A percentile compares a stretch with the other conserved stretches of the same genome.
These are phyloP conservation scores for Synaphobranchus kaupii DNA, from an alignment of 2,797 vertebrate genomes.

Conservation along the genomic window DNA sequence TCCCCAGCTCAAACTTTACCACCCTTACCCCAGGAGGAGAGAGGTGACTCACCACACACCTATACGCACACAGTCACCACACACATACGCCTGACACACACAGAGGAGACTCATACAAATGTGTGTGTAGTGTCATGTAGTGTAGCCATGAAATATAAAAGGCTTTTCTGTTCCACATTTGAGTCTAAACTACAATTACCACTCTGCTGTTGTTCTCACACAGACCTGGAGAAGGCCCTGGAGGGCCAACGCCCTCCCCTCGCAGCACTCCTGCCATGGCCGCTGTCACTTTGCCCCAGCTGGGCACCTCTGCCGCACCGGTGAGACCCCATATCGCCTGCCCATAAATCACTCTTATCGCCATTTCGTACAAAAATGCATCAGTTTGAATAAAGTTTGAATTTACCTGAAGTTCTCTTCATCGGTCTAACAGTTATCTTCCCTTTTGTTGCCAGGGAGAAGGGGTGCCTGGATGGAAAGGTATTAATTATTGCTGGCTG, in stretches of 20 bases:
- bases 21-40: conserved; percentile 30
- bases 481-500: conserved; percentile 57
- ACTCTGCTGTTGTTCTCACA: background rate
- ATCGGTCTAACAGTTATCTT: conserved; percentile 1
- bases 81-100: background rate
- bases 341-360: background rate
- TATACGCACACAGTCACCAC: background rate
- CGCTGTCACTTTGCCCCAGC: conserved; percentile 55
- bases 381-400: conserved; percentile 32
- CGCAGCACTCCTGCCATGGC: conserved; percentile 69
- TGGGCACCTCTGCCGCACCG: background rate
- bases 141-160: background rate
- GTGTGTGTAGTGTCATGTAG: background rate
- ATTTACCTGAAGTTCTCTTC: background rate
- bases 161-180: background rate
- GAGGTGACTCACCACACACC: conserved; percentile 52
- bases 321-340: background rate
- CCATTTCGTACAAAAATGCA: background rate
- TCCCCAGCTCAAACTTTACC: conserved; percentile 35
- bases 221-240: background rate
- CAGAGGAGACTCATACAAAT: no score
- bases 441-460: conserved; percentile 52
- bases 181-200: background rate
- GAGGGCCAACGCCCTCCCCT: conserved; percentile 58
- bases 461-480: conserved; percentile 53